Conservation (phyloP, 1,140 invertebrate genomes). For the Anagrus nilaparvatae region DNA sequence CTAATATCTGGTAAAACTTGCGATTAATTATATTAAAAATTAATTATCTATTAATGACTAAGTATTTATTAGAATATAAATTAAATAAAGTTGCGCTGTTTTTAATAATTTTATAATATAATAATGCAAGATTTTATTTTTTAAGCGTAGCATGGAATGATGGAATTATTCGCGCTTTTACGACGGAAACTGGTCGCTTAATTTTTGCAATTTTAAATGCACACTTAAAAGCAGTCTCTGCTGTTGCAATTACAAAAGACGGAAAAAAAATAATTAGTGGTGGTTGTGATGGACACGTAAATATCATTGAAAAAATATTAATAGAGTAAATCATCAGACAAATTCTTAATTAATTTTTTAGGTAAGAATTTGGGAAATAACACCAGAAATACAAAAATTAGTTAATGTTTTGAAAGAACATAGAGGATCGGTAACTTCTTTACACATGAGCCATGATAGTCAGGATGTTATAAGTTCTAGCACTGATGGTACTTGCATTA, state of each 20-base stretch:
- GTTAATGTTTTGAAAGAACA: constrained; percentile 76
- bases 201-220: constrained; percentile 76
- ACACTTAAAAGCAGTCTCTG: constrained; percentile 77
- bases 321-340: constrained; percentile 2
- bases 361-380: constrained; percentile 67
- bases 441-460: constrained; percentile 66
- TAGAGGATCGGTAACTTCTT: constrained; percentile 71
- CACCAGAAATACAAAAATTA: constrained; percentile 51
- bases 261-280: constrained; percentile 70
- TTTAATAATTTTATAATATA: neutral
- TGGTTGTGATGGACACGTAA: constrained; percentile 75
- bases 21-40: neutral
- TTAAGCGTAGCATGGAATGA: constrained; percentile 66
- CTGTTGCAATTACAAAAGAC: constrained; percentile 61
- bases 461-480: constrained; percentile 76
- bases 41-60: constrained; percentile 1
- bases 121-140: neutral
- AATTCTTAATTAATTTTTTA: constrained; percentile 24
- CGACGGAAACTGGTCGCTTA: constrained; percentile 66
- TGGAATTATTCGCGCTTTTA: constrained; percentile 76
- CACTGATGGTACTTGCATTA: constrained; percentile 81
- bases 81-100: neutral
- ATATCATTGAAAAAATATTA: neutral
- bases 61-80: constrained; percentile 1
- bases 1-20: constrained; percentile 56